phyloP scores from a whole-genome alignment of 2,888 invertebrate genomes.

The Rhagonycha fulva region DNA sequence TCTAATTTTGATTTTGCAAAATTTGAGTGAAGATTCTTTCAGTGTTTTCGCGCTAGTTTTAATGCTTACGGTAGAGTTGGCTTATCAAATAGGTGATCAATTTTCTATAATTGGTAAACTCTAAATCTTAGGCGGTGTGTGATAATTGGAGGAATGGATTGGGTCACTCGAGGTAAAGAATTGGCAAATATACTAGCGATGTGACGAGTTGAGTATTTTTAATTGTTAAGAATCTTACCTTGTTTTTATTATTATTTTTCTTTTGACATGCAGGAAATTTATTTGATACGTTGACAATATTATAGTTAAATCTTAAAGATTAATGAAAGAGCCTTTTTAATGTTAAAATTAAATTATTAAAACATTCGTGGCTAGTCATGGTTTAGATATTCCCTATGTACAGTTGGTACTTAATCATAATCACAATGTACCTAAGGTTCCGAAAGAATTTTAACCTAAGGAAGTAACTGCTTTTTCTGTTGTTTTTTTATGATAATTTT shows the following conservation, averaged over 20 bases:
- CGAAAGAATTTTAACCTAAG: no score
- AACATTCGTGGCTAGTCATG: conserved; percentile 97
- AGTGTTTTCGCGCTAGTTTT: conserved; percentile 94
- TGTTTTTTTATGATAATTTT: neutral
- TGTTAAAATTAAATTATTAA: no score
- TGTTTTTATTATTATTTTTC: no score
- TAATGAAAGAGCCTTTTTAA: no score
- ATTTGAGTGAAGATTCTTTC: conserved; percentile 90
- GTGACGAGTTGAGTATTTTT: no score
- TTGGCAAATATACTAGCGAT: conserved; percentile 78
- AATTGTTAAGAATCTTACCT: no score
- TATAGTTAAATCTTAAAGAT: no score
- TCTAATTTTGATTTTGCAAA: no score
- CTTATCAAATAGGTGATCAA: conserved; percentile 94
- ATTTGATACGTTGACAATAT: no score
- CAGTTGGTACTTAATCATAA: conserved; percentile 95
- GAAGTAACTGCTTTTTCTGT: conserved; percentile 6
- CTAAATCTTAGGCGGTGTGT: conserved; percentile 82
- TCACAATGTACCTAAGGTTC: conserved; percentile 83
- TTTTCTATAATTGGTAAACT: conserved; percentile 88
- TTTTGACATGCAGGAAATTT: no score
- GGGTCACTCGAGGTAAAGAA: conserved; percentile 85
- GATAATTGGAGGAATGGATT: conserved; percentile 94
- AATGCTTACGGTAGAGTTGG: conserved; percentile 93
- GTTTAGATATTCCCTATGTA: conserved; percentile 95